Evolutionary conservation across 1,140 invertebrate species (phyloP), one percentile per base, ranked within the genome.

Genomic region (Asobara japonica): DNA sequence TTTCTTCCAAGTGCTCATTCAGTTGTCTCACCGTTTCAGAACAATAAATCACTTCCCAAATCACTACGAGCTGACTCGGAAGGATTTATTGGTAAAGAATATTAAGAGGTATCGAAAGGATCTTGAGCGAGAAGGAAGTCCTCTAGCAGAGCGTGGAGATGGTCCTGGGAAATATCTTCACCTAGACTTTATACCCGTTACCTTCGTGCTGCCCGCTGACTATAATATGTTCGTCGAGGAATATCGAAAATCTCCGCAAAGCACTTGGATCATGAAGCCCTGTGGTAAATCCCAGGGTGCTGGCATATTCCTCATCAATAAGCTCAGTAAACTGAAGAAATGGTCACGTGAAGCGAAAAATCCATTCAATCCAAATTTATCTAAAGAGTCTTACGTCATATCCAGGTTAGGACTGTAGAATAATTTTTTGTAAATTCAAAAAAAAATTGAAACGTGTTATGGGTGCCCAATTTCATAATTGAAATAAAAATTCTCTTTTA

Each of bases 201-300:
- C 97, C 0, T 98, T 97, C 84, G 95, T 97, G 66, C 86, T 98
- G 68, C 97, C 97, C 1, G 94, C 95, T 66, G 94, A 98, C 85
- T 98, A 98, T 80, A 97, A 97, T 82, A 93, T 97, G 91, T 98
- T 98, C 87, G 95, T 97, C 0, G 96, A 98, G 82, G 96, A 98
- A 82, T 98, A 98, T 83, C 85, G 93, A 51, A 97, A 96, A 83
- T 94, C 94, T 69, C 96, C 96, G 0, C 92, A 95, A 75, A 96
- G 94, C 71, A 97, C 96, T 0, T 98, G 96, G 96, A 98, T 98
- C 69, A 97, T 98, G 95, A 98, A 98, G 84, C 97, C 97, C 0
- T 97, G 95, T 82, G 96, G 96, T 20, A 94, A 96, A 83, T 96
- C 94, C 11, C 95, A 96, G 84, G 94, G 94, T 0, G 91, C 93